Base-by-base conservation (phyloP, 2,797 vertebrate genomes). In the Pseudochromis fuscus region DNA sequence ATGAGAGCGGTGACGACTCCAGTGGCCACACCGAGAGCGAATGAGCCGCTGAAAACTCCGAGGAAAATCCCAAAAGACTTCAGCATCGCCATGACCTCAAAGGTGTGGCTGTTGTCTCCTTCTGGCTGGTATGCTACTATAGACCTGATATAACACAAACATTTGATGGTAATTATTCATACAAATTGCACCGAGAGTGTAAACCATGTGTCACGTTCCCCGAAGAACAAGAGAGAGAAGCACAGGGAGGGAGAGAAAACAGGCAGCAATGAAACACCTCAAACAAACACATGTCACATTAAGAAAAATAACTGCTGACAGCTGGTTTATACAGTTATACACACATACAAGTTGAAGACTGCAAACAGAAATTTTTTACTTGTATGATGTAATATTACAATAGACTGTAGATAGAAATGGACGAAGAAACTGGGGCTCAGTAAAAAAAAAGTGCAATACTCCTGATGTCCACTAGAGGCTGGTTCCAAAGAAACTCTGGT, bases 21-120 rank as follows among this genome's bases (percentile, higher is more conserved):
- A 0, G 97, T 99, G 72, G 96, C 96, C 60, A 97, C 95, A 55
- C 98, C 97, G 83, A 99, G 96, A 4, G 96, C 95, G 49, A 99
- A 99, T 4, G 98, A 99, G 73, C 97, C 98, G 65, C 97, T 99
- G 94, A 99, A 99, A 86, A 99, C 95, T 4, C 97, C 97, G 30
- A 99, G 92, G 87, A 99, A 99, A 71, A 98, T 90, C 48, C 97
- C 97, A 0, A 99, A 95, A 16, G 96, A 98, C 84, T 98, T 99
- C 57, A 99, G 94, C 96, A 99, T 91, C 0, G 98, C 98, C 76
- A 94, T 95, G 82, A 93, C 95, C 81, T 99, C 97, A 23, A 98
- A 99, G 0, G 95, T 98, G 91, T 99, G 97, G 81, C 90, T 97
- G 93, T 98, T 98, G 92, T 98, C 95, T 31, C 96, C 97, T 0